Conservation (phyloP, 35 echinoderm and acorn worm species). For the Stichopus chloronotus region DNA sequence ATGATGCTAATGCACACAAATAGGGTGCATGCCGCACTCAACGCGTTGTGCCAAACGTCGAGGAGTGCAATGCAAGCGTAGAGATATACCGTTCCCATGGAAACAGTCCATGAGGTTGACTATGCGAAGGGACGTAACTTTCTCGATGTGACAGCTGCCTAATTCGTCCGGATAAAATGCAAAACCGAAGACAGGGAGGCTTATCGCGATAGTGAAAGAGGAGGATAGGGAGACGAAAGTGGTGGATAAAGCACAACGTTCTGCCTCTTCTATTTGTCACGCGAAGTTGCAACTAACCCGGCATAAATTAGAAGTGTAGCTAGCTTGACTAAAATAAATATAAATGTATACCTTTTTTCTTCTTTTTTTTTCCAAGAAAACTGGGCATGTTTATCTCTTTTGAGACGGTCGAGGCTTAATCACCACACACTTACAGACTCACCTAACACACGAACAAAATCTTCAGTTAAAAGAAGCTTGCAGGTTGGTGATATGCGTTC, state of each 20-base stretch:
- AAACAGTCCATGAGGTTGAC: constrained; percentile 8
- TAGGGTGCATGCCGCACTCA: background rate
- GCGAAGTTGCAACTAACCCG: too few relatives aligned
- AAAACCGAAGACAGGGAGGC: background rate
- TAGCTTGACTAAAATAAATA: too few relatives aligned
- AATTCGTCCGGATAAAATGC: constrained; percentile 14
- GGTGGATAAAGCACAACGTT: background rate
- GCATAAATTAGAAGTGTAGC: too few relatives aligned
- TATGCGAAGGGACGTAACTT: constrained; percentile 30
- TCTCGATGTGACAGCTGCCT: constrained; percentile 24
- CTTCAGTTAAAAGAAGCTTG: too few relatives aligned
- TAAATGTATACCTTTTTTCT: too few relatives aligned
- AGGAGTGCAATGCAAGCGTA: background rate
- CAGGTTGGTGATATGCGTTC: too few relatives aligned
- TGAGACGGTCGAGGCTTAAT: too few relatives aligned
- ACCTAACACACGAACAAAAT: too few relatives aligned
- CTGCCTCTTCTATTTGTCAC: too few relatives aligned
- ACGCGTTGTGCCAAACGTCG: background rate
- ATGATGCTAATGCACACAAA: background rate
- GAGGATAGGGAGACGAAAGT: background rate
- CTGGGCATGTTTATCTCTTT: too few relatives aligned
- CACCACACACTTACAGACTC: too few relatives aligned
- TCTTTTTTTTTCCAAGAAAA: too few relatives aligned
- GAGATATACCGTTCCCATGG: constrained; percentile 17
- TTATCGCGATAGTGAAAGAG: background rate